phyloP scores from a whole-genome alignment of 2,797 vertebrate genomes.

The Bradypus variegatus region DNA sequence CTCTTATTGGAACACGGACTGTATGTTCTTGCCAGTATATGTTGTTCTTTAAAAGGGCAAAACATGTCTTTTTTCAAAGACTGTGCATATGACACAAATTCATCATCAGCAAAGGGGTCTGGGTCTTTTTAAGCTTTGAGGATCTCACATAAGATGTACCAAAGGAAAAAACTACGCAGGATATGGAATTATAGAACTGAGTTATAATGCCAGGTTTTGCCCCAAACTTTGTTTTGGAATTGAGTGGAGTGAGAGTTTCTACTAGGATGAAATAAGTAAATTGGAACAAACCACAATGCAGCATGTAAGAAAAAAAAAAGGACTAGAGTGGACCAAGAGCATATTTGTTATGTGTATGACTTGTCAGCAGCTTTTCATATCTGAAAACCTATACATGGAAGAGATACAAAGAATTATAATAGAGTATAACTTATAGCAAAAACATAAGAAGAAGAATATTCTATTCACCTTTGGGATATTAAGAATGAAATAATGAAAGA shows the following conservation, averaged over 20 bases:
- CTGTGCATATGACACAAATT: neutral
- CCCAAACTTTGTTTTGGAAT: neutral
- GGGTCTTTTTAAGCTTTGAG: neutral
- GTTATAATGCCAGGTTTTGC: neutral
- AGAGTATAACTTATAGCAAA: neutral
- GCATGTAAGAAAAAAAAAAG: neutral
- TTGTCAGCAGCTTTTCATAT: neutral
- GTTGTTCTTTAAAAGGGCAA: neutral
- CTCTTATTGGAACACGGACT: neutral
- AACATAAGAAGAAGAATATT: neutral
- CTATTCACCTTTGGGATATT: constrained; percentile 9
- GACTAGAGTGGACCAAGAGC: neutral
- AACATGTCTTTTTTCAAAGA: neutral
- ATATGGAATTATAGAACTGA: neutral
- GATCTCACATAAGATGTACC: neutral
- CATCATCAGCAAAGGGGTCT: neutral
- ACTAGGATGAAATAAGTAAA: neutral
- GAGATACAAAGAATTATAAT: neutral
- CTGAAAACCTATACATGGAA: neutral
- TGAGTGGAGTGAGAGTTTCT: neutral
- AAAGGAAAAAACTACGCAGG: neutral
- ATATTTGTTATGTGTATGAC: neutral
- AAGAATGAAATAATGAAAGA: constrained; percentile 23
- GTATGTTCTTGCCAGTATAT: neutral
- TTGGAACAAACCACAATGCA: neutral